Conservation (phyloP, 2,888 invertebrate species). For the Erebia ligea region DNA sequence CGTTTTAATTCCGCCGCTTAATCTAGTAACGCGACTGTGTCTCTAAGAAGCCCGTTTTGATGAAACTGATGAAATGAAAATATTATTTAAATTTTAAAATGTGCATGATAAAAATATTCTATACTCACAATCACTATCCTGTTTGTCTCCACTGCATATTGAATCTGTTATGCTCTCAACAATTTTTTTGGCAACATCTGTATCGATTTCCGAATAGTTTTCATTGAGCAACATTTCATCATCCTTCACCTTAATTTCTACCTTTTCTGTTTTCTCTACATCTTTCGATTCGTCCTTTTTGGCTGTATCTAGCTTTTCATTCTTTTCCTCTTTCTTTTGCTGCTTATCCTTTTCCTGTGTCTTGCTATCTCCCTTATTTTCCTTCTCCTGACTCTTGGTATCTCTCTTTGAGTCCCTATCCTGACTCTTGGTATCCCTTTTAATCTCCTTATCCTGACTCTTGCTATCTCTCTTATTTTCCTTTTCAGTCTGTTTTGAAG, state of each 20-base stretch:
- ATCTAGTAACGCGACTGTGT: too few species aligned
- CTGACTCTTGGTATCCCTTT: conserved; percentile 54
- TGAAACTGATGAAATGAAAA: too few species aligned
- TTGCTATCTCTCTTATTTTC: conserved; percentile 52
- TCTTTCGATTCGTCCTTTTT: conserved; percentile 54
- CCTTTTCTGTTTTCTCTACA: conserved; percentile 46
- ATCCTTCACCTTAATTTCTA: conserved; percentile 43
- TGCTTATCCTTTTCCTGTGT: conserved; percentile 54
- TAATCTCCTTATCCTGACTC: conserved; percentile 59
- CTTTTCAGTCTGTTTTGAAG: conserved; percentile 61
- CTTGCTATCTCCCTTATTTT: conserved; percentile 50
- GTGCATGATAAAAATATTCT: background rate
- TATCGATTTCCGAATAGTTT: conserved; percentile 84
- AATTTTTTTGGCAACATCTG: conserved; percentile 95
- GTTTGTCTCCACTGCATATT: conserved; percentile 88
- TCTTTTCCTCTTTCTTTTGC: conserved; percentile 66
- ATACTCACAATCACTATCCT: conserved; percentile 84
- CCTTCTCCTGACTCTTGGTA: conserved; percentile 60
- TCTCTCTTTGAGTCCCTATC: conserved; percentile 57
- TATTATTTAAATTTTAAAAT: too few species aligned
- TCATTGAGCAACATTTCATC: conserved; percentile 70
- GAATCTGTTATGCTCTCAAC: conserved; percentile 94
- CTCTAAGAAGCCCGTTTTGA: too few species aligned
- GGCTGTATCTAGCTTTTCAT: conserved; percentile 58
- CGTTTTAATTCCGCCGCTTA: too few species aligned